These are phyloP conservation scores for Venusia cambrica DNA, from an alignment of 2,888 invertebrate species.

Conservation along the genomic window DNA sequence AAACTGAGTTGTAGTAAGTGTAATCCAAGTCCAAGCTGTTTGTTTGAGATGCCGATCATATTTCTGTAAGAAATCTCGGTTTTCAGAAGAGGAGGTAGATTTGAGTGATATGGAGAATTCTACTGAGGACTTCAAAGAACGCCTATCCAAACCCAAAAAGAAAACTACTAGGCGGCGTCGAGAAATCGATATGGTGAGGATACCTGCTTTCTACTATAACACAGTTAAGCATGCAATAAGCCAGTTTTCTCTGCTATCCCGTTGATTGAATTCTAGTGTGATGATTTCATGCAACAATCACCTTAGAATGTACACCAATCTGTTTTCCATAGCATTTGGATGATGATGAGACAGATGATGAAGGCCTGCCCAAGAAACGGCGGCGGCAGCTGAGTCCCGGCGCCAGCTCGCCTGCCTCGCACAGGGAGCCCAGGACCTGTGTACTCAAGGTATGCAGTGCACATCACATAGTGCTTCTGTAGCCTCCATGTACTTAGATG, in stretches of 20 bases:
- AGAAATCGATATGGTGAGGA: slow-evolving; percentile 70
- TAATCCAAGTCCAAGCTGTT: slow-evolving; percentile 4
- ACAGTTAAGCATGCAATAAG: too few species aligned
- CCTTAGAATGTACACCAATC: too few species aligned
- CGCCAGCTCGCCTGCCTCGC: slow-evolving; percentile 80
- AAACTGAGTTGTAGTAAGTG: slow-evolving; percentile 73
- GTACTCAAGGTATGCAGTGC: slow-evolving; percentile 82
- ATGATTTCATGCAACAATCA: too few species aligned
- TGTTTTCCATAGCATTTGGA: slow-evolving; percentile 50
- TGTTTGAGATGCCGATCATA: neutral
- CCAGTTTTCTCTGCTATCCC: too few species aligned
- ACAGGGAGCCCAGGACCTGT: slow-evolving; percentile 89
- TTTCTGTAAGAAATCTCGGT: too few species aligned
- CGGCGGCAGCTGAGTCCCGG: slow-evolving; percentile 61
- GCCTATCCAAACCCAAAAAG: slow-evolving; percentile 63
- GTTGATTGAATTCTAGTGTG: too few species aligned
- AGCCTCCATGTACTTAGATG: slow-evolving; percentile 15
- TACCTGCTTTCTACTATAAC: too few species aligned
- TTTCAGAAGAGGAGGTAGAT: slow-evolving; percentile 68
- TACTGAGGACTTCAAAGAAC: slow-evolving; percentile 61
- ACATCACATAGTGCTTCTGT: slow-evolving; percentile 19
- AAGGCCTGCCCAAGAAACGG: slow-evolving; percentile 59
- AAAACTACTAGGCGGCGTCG: slow-evolving; percentile 60
- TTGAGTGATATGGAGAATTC: slow-evolving; percentile 71
- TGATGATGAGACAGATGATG: slow-evolving; percentile 74